These are phyloP conservation scores for Beris chalybata DNA, from an alignment of 2,888 invertebrate species.

Conservation along the genomic window DNA sequence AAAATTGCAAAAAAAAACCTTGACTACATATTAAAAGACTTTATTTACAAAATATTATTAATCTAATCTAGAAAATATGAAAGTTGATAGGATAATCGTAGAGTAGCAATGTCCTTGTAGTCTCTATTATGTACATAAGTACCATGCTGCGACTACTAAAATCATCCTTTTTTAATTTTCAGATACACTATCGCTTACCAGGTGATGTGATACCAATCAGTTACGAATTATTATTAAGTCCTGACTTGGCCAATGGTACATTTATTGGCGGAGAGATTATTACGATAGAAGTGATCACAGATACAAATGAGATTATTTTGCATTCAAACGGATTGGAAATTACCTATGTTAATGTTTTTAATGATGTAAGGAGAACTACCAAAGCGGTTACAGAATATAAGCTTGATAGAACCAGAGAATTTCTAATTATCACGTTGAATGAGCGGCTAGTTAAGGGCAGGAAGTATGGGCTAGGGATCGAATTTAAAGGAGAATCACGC, in stretches of 20 bases:
- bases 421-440: constrained; percentile 54
- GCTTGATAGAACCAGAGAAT: constrained; percentile 51
- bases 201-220: constrained; percentile 62
- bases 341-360: constrained; percentile 43
- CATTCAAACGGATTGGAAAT: constrained; percentile 65
- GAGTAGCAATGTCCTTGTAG: no score
- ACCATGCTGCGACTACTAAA: no score
- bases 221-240: constrained; percentile 70
- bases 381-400: not conserved
- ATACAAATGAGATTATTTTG: constrained; percentile 60
- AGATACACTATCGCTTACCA: constrained; percentile 59
- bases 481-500: constrained; percentile 67
- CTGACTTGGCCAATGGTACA: constrained; percentile 62
- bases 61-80: no score
- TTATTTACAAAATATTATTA: no score
- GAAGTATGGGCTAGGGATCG: constrained; percentile 60
- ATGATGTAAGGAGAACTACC: constrained; percentile 8
- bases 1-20: no score
- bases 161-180: not conserved
- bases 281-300: constrained; percentile 53
- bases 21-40: no score
- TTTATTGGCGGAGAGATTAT: constrained; percentile 64
- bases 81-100: no score
- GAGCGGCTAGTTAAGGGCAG: constrained; percentile 47
- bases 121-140: no score